Conservation (phyloP, 1,140 invertebrate genomes). For the Papilio aristodemus region DNA sequence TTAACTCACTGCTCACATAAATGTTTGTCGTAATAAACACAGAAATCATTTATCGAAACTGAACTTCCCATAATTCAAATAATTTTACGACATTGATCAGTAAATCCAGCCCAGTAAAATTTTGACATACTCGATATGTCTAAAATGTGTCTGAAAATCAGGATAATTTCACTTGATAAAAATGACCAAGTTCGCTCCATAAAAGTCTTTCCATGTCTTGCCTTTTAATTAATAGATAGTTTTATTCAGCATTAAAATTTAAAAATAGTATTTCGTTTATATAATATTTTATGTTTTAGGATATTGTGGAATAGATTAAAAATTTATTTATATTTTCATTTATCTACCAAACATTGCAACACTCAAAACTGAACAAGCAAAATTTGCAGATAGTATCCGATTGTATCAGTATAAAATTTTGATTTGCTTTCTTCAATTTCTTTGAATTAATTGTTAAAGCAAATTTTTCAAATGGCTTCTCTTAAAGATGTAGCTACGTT, state of each 20-base stretch:
- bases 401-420: background rate
- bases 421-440: background rate
- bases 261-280: too few species aligned
- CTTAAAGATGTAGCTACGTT: constrained; percentile 84
- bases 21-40: background rate
- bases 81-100: constrained; percentile 7
- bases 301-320: too few species aligned
- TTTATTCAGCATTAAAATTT: too few species aligned
- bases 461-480: constrained; percentile 79
- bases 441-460: background rate
- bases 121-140: constrained; percentile 25
- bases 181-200: too few species aligned
- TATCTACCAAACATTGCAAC: background rate
- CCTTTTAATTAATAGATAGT: too few species aligned
- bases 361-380: constrained; percentile 6
- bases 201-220: too few species aligned
- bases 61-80: constrained; percentile 18
- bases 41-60: background rate
- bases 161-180: too few species aligned
- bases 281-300: too few species aligned
- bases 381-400: background rate
- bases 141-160: too few species aligned
- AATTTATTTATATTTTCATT: background rate
- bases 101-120: constrained; percentile 9
- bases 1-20: constrained; percentile 45